These are phyloP conservation scores for Eumacrocentrus americanus DNA, from an alignment of 2,888 invertebrate genomes.

Conservation along the genomic window DNA sequence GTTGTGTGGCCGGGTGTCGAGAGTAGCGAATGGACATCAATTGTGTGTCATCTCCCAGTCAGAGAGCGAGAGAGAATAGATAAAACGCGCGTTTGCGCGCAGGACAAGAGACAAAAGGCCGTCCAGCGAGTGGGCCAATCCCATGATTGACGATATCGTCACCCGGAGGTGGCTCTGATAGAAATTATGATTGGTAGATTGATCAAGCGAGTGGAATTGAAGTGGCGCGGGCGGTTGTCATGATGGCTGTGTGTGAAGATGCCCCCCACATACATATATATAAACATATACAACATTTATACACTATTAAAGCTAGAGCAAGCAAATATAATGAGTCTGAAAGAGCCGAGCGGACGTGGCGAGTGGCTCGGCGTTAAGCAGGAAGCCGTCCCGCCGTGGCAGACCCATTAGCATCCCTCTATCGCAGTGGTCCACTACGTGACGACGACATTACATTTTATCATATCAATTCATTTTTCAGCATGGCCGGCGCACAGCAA, in stretches of 20 bases:
- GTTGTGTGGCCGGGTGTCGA: conserved; percentile 13
- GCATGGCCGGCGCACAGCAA: conserved; percentile 48
- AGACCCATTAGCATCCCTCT: conserved; percentile 66
- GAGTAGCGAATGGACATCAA: conserved; percentile 14
- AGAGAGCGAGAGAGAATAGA: conserved; percentile 20
- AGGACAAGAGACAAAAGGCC: conserved; percentile 34
- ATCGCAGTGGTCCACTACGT: conserved; percentile 38
- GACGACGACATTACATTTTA: conserved; percentile 50
- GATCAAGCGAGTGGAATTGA: conserved; percentile 41
- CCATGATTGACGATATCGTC: conserved; percentile 57
- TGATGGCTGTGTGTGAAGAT: no score
- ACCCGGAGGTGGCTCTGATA: conserved; percentile 62
- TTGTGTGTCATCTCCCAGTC: no score
- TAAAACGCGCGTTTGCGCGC: conserved; percentile 39
- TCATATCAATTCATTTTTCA: conserved; percentile 59
- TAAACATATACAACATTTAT: no score
- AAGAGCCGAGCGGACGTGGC: conserved; percentile 49
- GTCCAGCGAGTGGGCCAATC: conserved; percentile 33
- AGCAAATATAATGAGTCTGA: conserved; percentile 38
- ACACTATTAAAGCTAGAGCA: conserved; percentile 31
- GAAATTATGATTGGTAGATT: conserved; percentile 61
- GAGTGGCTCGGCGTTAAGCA: conserved; percentile 62
- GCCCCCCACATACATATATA: no score
- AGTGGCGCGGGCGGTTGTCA: conserved; percentile 29
- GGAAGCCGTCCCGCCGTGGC: conserved; percentile 67